Conservation (phyloP, 2,797 vertebrate genomes). For the Echeneis naucrates region DNA sequence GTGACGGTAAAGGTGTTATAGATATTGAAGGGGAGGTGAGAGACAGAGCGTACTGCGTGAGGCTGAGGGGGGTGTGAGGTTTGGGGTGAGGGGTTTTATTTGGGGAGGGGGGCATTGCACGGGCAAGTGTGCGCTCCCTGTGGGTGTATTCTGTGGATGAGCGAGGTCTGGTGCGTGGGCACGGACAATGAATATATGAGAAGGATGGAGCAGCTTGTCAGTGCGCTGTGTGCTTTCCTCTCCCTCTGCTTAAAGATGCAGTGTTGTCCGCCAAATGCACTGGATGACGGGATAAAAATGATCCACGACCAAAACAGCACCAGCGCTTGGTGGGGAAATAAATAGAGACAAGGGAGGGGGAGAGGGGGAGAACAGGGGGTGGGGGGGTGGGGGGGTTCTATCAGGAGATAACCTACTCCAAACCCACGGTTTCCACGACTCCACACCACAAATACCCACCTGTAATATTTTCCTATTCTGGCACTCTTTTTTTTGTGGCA, state of each 20-base stretch:
- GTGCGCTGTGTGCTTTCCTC: slow-evolving; percentile 85
- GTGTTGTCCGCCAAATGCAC: slow-evolving; percentile 86
- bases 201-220: slow-evolving; percentile 70
- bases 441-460: slow-evolving; percentile 46
- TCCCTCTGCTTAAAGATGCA: slow-evolving; percentile 83
- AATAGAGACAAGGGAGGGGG: slow-evolving; percentile 34
- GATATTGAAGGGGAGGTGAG: slow-evolving; percentile 38
- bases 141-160: slow-evolving; percentile 88
- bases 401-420: slow-evolving; percentile 62
- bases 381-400: slow-evolving; percentile 57
- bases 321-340: slow-evolving; percentile 57
- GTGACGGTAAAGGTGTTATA: slow-evolving; percentile 48
- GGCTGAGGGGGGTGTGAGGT: slow-evolving; percentile 27
- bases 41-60: slow-evolving; percentile 44
- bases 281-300: slow-evolving; percentile 79
- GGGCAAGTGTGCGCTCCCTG: slow-evolving; percentile 75
- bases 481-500: slow-evolving; percentile 44
- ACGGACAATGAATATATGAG: slow-evolving; percentile 82
- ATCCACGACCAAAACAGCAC: slow-evolving; percentile 84
- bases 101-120: slow-evolving; percentile 66
- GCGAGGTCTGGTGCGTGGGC: slow-evolving; percentile 90
- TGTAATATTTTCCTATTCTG: slow-evolving; percentile 54
- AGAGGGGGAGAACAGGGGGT: not conserved
- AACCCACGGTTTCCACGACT: slow-evolving; percentile 44
- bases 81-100: slow-evolving; percentile 26